Conservation (phyloP, 2,888 invertebrate genomes). For the Poecilus cupreus region DNA sequence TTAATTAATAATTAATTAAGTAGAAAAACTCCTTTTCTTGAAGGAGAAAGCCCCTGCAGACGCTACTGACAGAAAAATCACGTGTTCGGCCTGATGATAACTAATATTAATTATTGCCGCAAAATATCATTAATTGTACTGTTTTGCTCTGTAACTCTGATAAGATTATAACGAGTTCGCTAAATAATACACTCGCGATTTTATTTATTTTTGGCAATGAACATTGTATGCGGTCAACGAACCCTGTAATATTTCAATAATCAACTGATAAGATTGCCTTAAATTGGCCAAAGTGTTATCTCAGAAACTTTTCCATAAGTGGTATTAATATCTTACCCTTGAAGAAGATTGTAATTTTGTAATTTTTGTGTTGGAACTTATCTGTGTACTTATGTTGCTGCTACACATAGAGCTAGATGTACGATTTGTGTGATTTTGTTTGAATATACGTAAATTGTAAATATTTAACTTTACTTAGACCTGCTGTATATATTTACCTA, state of each 20-base stretch:
- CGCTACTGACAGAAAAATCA: not conserved
- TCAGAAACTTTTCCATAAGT: conserved; percentile 31
- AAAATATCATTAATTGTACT: conserved; percentile 31
- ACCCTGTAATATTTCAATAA: conserved; percentile 12
- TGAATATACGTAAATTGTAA: too few relatives aligned
- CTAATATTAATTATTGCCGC: not conserved
- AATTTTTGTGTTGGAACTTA: not conserved
- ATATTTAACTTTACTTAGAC: too few relatives aligned
- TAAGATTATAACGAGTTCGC: not conserved
- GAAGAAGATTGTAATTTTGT: not conserved
- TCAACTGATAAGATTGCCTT: conserved; percentile 35
- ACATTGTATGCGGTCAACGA: conserved; percentile 15
- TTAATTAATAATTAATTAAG: too few relatives aligned
- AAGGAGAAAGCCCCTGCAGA: not conserved
- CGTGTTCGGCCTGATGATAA: not conserved
- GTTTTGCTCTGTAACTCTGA: not conserved
- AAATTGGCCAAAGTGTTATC: conserved; percentile 34
- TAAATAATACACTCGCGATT: not conserved
- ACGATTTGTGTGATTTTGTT: too few relatives aligned
- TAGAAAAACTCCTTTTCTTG: too few relatives aligned
- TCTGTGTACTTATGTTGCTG: not conserved
- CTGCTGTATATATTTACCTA: too few relatives aligned
- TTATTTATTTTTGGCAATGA: conserved; percentile 50
- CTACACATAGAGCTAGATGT: not conserved
- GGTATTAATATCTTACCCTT: not conserved